Evolutionary conservation across 2,888 invertebrate species (phyloP).

Genomic region (Nomada goodeniana): DNA sequence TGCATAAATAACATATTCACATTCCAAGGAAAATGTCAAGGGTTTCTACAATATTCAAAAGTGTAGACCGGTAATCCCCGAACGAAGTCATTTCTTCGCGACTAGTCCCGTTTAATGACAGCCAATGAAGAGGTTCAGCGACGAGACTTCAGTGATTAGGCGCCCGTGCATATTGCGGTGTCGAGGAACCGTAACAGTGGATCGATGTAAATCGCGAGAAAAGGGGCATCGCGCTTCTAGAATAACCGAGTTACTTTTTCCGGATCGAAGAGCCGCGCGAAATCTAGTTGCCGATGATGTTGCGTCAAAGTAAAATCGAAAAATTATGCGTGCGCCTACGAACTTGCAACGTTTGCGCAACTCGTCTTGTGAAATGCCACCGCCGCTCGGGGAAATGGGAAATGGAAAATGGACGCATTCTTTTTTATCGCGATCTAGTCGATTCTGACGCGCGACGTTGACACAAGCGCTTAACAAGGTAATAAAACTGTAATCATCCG

Average conservation of each 20-base stretch:
- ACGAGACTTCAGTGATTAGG: neutral
- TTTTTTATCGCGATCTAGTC: neutral
- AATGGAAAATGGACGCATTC: neutral
- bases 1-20: neutral
- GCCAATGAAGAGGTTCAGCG: no score
- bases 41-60: conserved; percentile 1
- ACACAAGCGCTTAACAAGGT: neutral
- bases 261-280: neutral
- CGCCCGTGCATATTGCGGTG: no score
- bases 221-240: neutral
- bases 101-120: no score
- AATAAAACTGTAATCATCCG: no score
- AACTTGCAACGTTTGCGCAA: conserved; percentile 21
- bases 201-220: conserved; percentile 1
- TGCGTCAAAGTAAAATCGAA: conserved; percentile 29
- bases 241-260: neutral
- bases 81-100: no score
- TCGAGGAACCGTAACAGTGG: neutral
- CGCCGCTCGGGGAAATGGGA: neutral
- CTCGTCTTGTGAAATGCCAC: conserved; percentile 1
- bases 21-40: neutral
- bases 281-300: conserved; percentile 16
- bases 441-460: no score
- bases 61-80: neutral
- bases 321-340: conserved; percentile 13